Base-by-base conservation (phyloP, 2,797 vertebrate genomes). In the Argyrosomus regius region DNA sequence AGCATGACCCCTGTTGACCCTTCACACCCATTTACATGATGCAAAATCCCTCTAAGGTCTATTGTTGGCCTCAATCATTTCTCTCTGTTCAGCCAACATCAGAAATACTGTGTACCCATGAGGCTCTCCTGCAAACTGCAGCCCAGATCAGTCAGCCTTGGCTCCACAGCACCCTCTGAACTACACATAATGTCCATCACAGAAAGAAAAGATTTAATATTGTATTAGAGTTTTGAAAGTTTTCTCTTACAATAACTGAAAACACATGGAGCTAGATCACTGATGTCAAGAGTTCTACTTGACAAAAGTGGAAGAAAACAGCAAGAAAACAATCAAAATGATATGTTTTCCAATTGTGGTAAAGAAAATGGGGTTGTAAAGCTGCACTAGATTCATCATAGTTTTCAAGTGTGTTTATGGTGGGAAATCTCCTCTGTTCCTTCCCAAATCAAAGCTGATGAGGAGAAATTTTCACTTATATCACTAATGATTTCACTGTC, bases 191-290 rank as follows among this genome's bases (percentile, higher is more conserved):
- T 56, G 62, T 77, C 53, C 61, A 72, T 81, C 73, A 67, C 14
- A 75, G 67, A 60, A 66, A 60, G 70, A 68, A 53, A 64, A 18
- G 58, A 88, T 77, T 81, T 68, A 48, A 67, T 81, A 75, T 60
- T 60, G 35, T 74, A 45, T 61, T 35, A 31, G 58, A 79, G 82
- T 80, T 88, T 80, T 50, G 70, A 82, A 72, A 72, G 59, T 80
- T 80, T 84, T 81, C 56, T 77, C 49, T 72, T 75, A 24, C 31
- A 71, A 18, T 82, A 88, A 93, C 79, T 62, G 57, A 87, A 86
- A 88, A 77, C 87, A 89, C 65, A 82, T 91, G 80, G 63, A 79
- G 43, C 10, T 35, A 28, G 26, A 77, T 77, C 45, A 48, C 3
- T 50, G 14, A 58, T 75, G 69, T 83, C 60, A 68, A n/a, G 6